phyloP scores from a whole-genome alignment of 37 sponge, comb jelly and placozoan genomes.

The Hormiphora californensis region DNA sequence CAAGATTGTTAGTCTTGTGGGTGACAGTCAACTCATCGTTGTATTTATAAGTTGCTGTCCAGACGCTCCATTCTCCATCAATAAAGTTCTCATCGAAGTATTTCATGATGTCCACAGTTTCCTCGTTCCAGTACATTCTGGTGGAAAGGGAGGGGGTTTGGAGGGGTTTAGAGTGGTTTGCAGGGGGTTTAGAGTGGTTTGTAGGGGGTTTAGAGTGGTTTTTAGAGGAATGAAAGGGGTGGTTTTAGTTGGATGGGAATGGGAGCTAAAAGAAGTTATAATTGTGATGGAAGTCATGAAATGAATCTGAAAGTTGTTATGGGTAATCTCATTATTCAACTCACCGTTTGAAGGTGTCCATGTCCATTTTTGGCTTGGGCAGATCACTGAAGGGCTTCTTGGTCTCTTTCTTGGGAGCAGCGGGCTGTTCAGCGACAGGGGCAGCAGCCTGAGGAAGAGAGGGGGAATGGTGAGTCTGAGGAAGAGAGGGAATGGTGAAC shows the following conservation, averaged over 20 bases:
- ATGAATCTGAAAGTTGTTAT: too few relatives aligned
- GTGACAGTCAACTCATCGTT: background rate
- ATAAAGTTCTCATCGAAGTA: constrained; percentile 34
- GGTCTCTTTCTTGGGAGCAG: background rate
- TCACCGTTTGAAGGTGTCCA: constrained; percentile 30
- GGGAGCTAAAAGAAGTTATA: too few relatives aligned
- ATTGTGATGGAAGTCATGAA: too few relatives aligned
- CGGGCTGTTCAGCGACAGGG: background rate
- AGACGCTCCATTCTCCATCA: constrained; percentile 28
- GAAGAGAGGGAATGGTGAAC: too few relatives aligned
- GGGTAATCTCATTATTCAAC: too few relatives aligned
- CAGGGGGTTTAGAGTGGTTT: background rate
- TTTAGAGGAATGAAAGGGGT: background rate
- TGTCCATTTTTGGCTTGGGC: background rate
- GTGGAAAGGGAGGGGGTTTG: background rate
- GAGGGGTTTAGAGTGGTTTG: background rate
- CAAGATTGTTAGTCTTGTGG: constrained; percentile 12
- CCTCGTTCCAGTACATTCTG: constrained; percentile 53
- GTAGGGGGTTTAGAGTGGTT: background rate
- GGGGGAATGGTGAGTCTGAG: too few relatives aligned
- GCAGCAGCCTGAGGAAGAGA: background rate
- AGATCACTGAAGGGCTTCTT: constrained; percentile 2
- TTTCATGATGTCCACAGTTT: background rate
- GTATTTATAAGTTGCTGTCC: constrained; percentile 8
- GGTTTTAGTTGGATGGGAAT: too few relatives aligned